Percentiles rank a stretch among this genome's conserved stretches.
Conservation (phyloP, 2,797 vertebrate genomes). For the Parambassis ranga region DNA sequence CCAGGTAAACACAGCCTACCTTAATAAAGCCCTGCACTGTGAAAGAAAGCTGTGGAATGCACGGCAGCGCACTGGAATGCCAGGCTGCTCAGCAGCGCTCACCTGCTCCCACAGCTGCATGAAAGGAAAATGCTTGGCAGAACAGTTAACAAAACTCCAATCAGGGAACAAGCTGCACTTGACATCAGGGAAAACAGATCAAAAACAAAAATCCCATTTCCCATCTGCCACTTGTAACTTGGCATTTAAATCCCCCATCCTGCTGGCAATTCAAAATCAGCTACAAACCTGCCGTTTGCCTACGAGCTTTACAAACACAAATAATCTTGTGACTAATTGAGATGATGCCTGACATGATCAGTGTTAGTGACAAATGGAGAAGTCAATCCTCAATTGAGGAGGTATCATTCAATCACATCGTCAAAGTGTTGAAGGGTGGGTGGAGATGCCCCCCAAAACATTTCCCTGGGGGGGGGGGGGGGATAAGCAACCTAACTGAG, state of each 20-base stretch:
- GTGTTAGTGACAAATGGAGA: conserved; percentile 1
- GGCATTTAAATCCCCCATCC: conserved; percentile 24
- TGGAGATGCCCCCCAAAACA: conserved; percentile 16
- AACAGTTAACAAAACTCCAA: conserved; percentile 15
- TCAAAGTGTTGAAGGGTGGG: conserved; percentile 16
- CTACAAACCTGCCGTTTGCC: conserved; percentile 33
- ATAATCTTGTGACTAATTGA: conserved; percentile 15
- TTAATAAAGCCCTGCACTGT: conserved; percentile 1
- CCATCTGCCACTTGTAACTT: conserved; percentile 46
- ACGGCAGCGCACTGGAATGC: conserved; percentile 3
- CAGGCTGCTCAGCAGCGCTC: conserved; percentile 24
- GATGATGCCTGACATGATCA: conserved; percentile 6
- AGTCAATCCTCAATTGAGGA: background rate
- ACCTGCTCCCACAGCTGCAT: conserved; percentile 38
- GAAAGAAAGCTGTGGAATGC: conserved; percentile 35
- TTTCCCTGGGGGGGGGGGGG: conserved; percentile 52
- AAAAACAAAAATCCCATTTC: conserved; percentile 36
- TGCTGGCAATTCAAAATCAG: conserved; percentile 42
- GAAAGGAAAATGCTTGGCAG: conserved; percentile 17
- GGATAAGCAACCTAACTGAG: conserved; percentile 62
- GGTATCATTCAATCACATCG: conserved; percentile 28
- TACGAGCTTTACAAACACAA: conserved; percentile 13
- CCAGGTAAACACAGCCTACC: conserved; percentile 4
- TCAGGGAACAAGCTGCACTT: conserved; percentile 41
- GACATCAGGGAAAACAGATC: conserved; percentile 25